These are phyloP conservation scores for Sebastes itinus DNA, from an alignment of 2,797 vertebrate genomes.

Conservation along the genomic window DNA sequence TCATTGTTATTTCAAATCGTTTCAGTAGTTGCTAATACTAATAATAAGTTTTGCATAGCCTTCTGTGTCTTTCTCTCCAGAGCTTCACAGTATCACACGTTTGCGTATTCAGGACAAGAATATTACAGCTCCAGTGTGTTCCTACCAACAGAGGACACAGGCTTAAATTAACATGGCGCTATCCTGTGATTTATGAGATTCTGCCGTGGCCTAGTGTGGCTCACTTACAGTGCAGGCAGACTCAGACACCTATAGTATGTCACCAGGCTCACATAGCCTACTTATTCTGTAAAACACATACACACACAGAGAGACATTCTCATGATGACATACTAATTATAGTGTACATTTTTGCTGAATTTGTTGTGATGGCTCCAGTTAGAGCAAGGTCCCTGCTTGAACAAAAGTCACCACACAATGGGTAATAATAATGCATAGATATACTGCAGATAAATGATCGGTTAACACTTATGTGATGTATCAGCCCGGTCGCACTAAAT, in stretches of 20 bases:
- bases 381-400: neutral
- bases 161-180: constrained; percentile 45
- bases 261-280: neutral
- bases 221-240: neutral
- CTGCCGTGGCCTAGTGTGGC: constrained; percentile 10
- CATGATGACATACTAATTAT: neutral
- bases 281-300: neutral
- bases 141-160: constrained; percentile 24
- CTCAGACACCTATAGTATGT: neutral
- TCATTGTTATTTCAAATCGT: neutral
- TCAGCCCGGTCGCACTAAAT: neutral
- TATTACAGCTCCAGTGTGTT: constrained; percentile 24
- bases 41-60: neutral
- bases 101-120: constrained; percentile 42
- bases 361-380: neutral
- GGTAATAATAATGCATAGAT: neutral
- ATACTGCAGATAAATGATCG: neutral
- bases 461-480: neutral
- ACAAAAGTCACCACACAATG: neutral
- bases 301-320: neutral
- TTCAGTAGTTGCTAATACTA: neutral
- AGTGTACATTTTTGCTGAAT: neutral
- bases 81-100: neutral
- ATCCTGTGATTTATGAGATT: constrained; percentile 46
- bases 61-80: neutral